Evolutionary conservation across 2,888 invertebrate genomes (phyloP).

Genomic region (Polydrusus pterygomalis): DNA sequence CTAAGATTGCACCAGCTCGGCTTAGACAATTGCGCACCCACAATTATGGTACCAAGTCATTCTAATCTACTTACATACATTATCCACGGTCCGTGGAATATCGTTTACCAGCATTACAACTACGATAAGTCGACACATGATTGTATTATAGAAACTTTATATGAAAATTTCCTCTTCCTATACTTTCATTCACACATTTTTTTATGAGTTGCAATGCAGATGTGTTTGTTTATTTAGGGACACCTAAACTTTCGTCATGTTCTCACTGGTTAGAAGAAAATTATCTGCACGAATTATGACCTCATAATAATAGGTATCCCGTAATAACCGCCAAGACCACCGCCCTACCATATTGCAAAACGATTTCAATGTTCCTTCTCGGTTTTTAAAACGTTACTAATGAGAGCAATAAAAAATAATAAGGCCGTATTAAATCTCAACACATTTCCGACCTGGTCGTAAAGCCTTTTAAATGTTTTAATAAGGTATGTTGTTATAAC

Average conservation of each 20-base stretch:
- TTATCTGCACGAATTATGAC: neutral
- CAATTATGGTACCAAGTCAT: slow-evolving; percentile 34
- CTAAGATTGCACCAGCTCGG: slow-evolving; percentile 46
- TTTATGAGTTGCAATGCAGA: no score
- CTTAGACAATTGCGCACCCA: slow-evolving; percentile 47
- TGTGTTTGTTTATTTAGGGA: no score
- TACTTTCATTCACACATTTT: no score
- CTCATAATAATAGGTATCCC: slow-evolving; percentile 3
- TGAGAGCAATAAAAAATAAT: slow-evolving; percentile 13
- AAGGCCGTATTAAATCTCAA: slow-evolving; percentile 9
- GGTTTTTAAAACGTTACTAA: neutral
- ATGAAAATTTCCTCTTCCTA: no score
- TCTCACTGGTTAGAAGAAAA: no score
- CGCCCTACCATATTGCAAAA: slow-evolving; percentile 4
- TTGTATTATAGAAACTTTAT: no score
- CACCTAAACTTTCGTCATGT: no score
- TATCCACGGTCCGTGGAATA: slow-evolving; percentile 38
- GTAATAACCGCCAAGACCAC: neutral
- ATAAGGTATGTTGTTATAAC: slow-evolving; percentile 14
- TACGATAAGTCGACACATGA: no score
- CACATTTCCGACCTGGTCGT: slow-evolving; percentile 7
- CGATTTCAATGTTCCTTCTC: neutral
- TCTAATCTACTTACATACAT: slow-evolving; percentile 50
- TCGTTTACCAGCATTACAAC: neutral
- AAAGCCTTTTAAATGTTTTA: neutral